phyloP scores from a whole-genome alignment of 1,140 invertebrate species.

The Campoletis sonorensis region DNA sequence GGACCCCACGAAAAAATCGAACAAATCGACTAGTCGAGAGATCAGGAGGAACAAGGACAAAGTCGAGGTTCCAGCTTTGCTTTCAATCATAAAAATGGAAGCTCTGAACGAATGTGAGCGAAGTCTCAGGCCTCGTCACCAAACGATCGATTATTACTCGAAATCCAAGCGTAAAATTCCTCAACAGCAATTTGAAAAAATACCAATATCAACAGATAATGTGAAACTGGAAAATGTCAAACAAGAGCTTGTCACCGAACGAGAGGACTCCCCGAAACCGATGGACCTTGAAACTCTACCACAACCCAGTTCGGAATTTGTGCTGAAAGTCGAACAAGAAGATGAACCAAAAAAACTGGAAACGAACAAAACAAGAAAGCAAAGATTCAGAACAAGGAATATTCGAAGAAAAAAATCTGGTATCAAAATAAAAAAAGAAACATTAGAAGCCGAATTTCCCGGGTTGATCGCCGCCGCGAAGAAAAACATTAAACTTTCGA shows the following conservation, averaged over 20 bases:
- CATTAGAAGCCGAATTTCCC: neutral
- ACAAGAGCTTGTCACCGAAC: no score
- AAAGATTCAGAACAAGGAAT: neutral
- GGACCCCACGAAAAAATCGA: slow-evolving; percentile 42
- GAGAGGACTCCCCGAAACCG: no score
- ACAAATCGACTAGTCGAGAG: neutral
- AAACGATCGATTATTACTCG: slow-evolving; percentile 46
- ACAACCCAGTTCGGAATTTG: no score
- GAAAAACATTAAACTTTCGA: neutral
- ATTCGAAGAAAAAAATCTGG: neutral
- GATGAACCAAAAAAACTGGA: neutral
- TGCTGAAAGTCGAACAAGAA: no score
- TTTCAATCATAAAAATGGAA: slow-evolving; percentile 27
- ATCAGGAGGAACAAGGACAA: neutral
- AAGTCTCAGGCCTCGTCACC: slow-evolving; percentile 61
- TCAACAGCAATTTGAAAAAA: neutral
- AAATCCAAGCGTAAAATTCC: neutral
- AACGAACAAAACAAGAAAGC: neutral
- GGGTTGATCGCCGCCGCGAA: neutral
- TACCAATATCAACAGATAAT: no score
- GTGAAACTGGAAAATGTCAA: no score
- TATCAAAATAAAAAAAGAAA: neutral
- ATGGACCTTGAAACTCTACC: no score
- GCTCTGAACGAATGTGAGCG: slow-evolving; percentile 22
- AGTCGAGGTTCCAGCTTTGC: neutral